Conservation (phyloP, 2,888 invertebrate genomes). For the Leptura quadrifasciata region DNA sequence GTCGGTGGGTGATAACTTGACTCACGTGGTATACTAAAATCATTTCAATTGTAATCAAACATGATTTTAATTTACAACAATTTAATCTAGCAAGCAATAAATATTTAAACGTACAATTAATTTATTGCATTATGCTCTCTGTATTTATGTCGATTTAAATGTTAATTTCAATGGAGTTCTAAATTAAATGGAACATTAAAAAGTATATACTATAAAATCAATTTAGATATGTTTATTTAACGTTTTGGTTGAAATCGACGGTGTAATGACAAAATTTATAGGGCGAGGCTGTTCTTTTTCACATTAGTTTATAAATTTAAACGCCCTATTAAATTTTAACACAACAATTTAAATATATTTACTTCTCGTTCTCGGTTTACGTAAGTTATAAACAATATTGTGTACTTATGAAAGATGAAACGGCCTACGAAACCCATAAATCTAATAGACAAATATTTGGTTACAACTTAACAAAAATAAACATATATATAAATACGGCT, state of each 20-base stretch:
- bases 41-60: not conserved
- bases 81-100: not conserved
- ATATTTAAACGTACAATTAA: not conserved
- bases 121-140: not conserved
- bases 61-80: not conserved
- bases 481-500: not conserved
- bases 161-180: not conserved
- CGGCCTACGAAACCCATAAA: not conserved
- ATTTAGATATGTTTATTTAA: not conserved
- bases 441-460: not conserved
- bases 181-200: not conserved
- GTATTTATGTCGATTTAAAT: not conserved
- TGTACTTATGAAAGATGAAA: not conserved
- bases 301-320: slow-evolving; percentile 7
- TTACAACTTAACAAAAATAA: slow-evolving; percentile 1
- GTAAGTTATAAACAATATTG: not conserved
- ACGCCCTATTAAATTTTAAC: not conserved
- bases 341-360: slow-evolving; percentile 4
- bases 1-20: too few relatives aligned
- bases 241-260: not conserved
- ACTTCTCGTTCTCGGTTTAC: slow-evolving; percentile 3
- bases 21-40: too few relatives aligned
- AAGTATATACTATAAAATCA: not conserved
- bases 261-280: slow-evolving; percentile 1
- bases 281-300: slow-evolving; percentile 3